Base-by-base conservation (phyloP, 2,113 vertebrate species). In the Carollia perspicillata region DNA sequence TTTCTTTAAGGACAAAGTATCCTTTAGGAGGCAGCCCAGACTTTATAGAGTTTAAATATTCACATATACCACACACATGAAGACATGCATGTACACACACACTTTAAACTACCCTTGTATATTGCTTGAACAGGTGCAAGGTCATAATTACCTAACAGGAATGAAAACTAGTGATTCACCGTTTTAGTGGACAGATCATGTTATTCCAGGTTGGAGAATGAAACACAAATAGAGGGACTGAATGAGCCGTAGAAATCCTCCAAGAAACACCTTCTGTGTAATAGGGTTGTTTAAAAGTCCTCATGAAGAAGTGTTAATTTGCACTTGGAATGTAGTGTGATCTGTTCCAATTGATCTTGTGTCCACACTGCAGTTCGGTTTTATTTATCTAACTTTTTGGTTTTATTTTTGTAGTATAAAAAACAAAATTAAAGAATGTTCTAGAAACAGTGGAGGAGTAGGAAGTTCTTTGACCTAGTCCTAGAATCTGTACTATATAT, bases 401-500 rank as follows among this genome's bases (percentile, higher is more conserved):
- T 79, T 8, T 91, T 72, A 71, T 30, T 78, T 60, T 65, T 9
- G 3, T 85, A 81, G 9, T 11, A 8, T 53, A 30, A 33, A 51
- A 17, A 47, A 92, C 8, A 51, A 93, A 63, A 23, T 16, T 35
- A 75, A 13, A 16, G 13, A 86, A 33, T 55, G 33, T 94, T 94
- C 92, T 89, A 96, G 47, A 79, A 49, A 20, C 77, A 22, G 65
- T 91, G 44, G 37, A 88, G 22, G 65, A 83, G 30, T 75, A 93
- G 81, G 0, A 88, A 77, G 8, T 28, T 83, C 81, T 35, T 95
- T 94, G 44, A 85, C 96, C 22, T 69, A 93, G 69, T 68, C 60
- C 63, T 91, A 85, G 22, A 0, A 0, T 28, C 7, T 92, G 77
- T 75, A 95, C 78, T 0, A 1, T 66, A 69, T 95, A 97, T 97